Evolutionary conservation across 2,888 invertebrate species (phyloP).

Genomic region (Dryobotodes eremita): DNA sequence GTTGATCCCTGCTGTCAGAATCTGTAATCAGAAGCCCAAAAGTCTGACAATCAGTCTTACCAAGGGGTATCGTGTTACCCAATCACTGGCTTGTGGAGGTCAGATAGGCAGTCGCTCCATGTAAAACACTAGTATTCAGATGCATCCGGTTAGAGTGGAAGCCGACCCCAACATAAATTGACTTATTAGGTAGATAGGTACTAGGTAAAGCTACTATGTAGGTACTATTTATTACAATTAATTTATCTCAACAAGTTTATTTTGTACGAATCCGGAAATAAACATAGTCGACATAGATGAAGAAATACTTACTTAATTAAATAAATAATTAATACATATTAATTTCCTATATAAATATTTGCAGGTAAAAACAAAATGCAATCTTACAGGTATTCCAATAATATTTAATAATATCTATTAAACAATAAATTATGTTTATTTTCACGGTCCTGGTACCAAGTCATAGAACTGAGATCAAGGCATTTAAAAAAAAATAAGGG

Average conservation of each 20-base stretch:
- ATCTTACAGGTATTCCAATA: not conserved
- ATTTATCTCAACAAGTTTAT: not conserved
- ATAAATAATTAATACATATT: no score
- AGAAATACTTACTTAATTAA: not conserved
- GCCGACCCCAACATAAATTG: not conserved
- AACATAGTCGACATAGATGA: not conserved
- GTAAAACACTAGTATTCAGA: no score
- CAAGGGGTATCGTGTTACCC: no score
- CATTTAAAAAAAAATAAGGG: no score
- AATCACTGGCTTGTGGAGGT: no score
- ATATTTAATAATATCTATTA: not conserved
- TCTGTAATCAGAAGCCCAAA: no score
- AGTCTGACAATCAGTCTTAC: no score
- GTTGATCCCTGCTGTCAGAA: no score
- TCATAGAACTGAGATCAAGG: no score
- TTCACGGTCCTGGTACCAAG: no score
- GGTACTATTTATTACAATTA: not conserved
- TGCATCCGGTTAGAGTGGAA: no score
- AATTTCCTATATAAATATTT: not conserved
- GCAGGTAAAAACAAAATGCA: not conserved
- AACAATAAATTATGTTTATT: not conserved
- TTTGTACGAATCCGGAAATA: not conserved
- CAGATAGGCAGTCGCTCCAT: no score
- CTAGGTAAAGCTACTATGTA: not conserved
- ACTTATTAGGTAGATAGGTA: not conserved